phyloP scores from a whole-genome alignment of 2,888 invertebrate species.

The Caenorhabditis imperialis region DNA sequence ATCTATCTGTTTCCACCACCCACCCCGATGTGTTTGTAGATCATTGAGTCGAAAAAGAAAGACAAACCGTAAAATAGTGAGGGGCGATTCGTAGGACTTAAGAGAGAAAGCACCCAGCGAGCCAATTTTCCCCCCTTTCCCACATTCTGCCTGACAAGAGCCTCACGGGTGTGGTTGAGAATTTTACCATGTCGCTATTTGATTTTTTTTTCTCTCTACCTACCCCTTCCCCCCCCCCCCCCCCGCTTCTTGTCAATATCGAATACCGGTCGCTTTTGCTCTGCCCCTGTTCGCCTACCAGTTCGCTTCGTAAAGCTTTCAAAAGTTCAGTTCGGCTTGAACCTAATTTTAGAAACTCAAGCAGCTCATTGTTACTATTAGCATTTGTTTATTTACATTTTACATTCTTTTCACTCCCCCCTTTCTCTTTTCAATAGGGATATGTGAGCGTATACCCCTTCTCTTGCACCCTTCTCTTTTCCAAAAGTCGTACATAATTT shows the following conservation, averaged over 20 bases:
- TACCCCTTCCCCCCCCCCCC: conserved; percentile 18
- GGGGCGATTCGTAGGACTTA: conserved; percentile 21
- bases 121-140: conserved; percentile 13
- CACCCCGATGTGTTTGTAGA: conserved; percentile 42
- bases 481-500: neutral
- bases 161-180: conserved; percentile 10
- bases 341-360: neutral
- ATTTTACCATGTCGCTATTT: conserved; percentile 41
- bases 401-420: neutral
- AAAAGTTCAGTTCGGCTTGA: conserved; percentile 2
- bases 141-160: too few relatives aligned
- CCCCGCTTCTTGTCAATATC: conserved; percentile 36
- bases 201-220: conserved; percentile 36
- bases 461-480: neutral
- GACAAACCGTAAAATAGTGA: conserved; percentile 51
- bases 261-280: conserved; percentile 42
- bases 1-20: conserved; percentile 23
- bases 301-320: conserved; percentile 6
- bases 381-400: conserved; percentile 21
- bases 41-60: conserved; percentile 55
- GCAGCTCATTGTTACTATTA: neutral
- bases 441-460: neutral
- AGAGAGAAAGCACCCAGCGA: conserved; percentile 25
- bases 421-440: neutral
- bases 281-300: conserved; percentile 33